Percentiles rank a stretch among this genome's conserved stretches.
These are phyloP conservation scores for Apantesis nais DNA, from an alignment of 2,888 invertebrate species.

Conservation along the genomic window DNA sequence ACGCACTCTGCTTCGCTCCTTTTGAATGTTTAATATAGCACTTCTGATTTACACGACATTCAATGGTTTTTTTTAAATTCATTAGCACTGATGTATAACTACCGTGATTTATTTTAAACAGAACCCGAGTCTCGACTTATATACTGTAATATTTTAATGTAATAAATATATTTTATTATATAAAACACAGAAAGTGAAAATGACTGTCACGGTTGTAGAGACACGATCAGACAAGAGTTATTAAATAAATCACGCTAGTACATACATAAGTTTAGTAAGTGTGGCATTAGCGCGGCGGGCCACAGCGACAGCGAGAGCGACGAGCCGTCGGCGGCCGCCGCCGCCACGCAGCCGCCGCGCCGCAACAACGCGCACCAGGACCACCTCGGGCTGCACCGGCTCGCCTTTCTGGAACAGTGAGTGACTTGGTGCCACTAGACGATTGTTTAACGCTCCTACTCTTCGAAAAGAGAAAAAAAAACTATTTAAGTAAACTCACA, in stretches of 20 bases:
- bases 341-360: constrained; percentile 68
- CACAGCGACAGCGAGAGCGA: constrained; percentile 91
- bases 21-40: constrained; percentile 41
- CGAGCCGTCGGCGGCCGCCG: constrained; percentile 81
- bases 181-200: background rate
- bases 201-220: background rate
- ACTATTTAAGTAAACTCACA: background rate
- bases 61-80: constrained; percentile 46
- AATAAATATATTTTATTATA: background rate
- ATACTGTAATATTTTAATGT: background rate
- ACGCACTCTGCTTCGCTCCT: constrained; percentile 74
- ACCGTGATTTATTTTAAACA: constrained; percentile 47
- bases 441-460: background rate
- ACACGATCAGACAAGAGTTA: background rate
- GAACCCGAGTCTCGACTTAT: background rate
- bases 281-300: constrained; percentile 70
- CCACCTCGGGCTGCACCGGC: constrained; percentile 76
- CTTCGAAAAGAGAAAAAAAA: background rate
- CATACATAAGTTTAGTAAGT: constrained; percentile 28
- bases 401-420: constrained; percentile 77
- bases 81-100: constrained; percentile 63
- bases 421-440: constrained; percentile 43
- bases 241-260: constrained; percentile 35
- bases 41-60: constrained; percentile 43
- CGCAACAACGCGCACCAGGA: constrained; percentile 68